These are phyloP conservation scores for Datnioides undecimradiatus DNA, from an alignment of 2,113 vertebrate genomes.

Conservation along the genomic window DNA sequence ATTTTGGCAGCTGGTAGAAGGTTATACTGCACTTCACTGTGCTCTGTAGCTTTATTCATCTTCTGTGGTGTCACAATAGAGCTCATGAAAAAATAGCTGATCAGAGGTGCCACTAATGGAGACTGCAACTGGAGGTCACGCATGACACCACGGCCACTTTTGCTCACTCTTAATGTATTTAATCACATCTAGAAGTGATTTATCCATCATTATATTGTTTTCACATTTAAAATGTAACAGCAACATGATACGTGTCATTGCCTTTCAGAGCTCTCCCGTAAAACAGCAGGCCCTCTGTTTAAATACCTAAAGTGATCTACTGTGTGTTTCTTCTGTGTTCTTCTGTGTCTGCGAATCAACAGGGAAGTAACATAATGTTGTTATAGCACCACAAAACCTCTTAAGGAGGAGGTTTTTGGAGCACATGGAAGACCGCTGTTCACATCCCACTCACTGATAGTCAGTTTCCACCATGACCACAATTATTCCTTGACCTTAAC, in stretches of 20 bases:
- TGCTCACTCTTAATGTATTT: not conserved
- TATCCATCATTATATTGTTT: not conserved
- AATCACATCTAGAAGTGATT: not conserved
- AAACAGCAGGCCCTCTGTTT: not conserved
- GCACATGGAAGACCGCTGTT: not conserved
- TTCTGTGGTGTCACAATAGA: slow-evolving; percentile 9
- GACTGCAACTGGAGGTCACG: not conserved
- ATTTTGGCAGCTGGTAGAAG: slow-evolving; percentile 32
- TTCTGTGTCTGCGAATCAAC: not conserved
- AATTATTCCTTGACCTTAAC: not conserved
- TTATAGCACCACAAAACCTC: not conserved
- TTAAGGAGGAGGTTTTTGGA: not conserved
- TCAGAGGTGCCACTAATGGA: not conserved
- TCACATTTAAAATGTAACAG: not conserved
- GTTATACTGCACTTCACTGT: not conserved
- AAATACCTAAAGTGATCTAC: not conserved
- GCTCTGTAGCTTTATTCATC: slow-evolving; percentile 8
- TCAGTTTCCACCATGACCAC: not conserved
- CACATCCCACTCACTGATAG: not conserved
- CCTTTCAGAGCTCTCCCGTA: too few species aligned
- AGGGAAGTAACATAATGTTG: not conserved
- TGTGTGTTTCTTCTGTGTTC: not conserved
- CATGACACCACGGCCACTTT: not conserved
- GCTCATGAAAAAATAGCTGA: not conserved
- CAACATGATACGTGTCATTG: too few species aligned